Base-by-base conservation (phyloP, 2,888 invertebrate species). In the Platyscelio sp. region DNA sequence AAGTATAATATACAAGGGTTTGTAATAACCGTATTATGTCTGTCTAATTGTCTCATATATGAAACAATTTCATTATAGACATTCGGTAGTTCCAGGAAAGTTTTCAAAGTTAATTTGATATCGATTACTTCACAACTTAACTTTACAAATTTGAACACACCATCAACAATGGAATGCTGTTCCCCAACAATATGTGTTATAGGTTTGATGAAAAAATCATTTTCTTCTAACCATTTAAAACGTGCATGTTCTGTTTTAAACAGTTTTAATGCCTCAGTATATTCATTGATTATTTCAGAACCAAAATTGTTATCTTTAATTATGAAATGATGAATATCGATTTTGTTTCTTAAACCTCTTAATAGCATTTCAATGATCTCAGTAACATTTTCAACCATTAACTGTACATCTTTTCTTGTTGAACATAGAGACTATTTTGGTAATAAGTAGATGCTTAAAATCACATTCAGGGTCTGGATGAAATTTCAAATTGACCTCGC, bases 21-120 rank as follows among this genome's bases (percentile, higher is more conserved):
- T 54, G 22, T 20, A 24, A 29, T 22, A 2, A 26, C 24, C 22
- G 54, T 38, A 22, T 33, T n/a, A 22, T 61, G 2, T 4, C 11
- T 33, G 29, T 54, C 24, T 15, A 68, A 38, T 51, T 29, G 9
- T 15, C 9, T n/a, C 68, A 68, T 68, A 24, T 68, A 68, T 1
- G n/a, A 29, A 13, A 26, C 18, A 24, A 68, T 68, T 20, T 27
- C 1, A 4, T 24, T 11, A 13, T 49, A 68, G 38, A 68, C 38
- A 20, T 38, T 22, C 15, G 68, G 68, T n/a, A 68, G 11, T 49
- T 68, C 68, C 24, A 68, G 38, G 49, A 68, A 68, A 9, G 20
- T 38, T 54, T 68, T 68, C 11, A 68, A 20, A 13, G 22, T 54
- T 9, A 68, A 38, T 20, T 26, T 24, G 2, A 68, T n/a, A 38